These are phyloP conservation scores for Macrobrachium rosenbergii DNA, from an alignment of 1,140 invertebrate genomes.

Conservation along the genomic window DNA sequence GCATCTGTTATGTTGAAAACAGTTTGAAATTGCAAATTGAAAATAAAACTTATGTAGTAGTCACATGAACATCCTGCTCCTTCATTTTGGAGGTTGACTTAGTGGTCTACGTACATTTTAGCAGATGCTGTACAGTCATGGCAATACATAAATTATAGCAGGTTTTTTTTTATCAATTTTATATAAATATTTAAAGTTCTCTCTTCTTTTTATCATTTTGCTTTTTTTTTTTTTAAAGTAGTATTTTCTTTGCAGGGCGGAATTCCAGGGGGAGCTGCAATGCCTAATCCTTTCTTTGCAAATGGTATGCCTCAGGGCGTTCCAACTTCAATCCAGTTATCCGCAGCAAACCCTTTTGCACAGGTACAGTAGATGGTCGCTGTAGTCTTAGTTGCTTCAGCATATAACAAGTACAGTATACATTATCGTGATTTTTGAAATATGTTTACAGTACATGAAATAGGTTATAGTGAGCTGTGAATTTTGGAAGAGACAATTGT, in stretches of 20 bases:
- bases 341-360: constrained; percentile 67
- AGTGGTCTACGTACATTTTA: too few relatives aligned
- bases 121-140: too few relatives aligned
- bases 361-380: constrained; percentile 42
- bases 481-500: too few relatives aligned
- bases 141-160: too few relatives aligned
- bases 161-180: too few relatives aligned
- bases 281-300: constrained; percentile 70
- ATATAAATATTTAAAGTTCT: neutral
- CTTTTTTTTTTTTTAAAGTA: too few relatives aligned
- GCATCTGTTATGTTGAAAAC: too few relatives aligned
- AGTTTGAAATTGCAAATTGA: too few relatives aligned
- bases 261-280: constrained; percentile 40
- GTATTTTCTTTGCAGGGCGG: constrained; percentile 67
- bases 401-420: neutral
- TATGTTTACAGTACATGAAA: neutral
- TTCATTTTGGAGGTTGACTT: too few relatives aligned
- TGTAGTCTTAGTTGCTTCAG: constrained; percentile 37
- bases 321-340: constrained; percentile 70
- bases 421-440: neutral
- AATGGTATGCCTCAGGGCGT: constrained; percentile 75
- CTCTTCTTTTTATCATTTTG: constrained; percentile 45
- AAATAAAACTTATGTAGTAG: too few relatives aligned
- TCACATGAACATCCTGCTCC: too few relatives aligned
- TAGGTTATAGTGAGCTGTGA: neutral